Evolutionary conservation across 1,140 invertebrate genomes (phyloP).

Genomic region (Hirudo medicinalis): DNA sequence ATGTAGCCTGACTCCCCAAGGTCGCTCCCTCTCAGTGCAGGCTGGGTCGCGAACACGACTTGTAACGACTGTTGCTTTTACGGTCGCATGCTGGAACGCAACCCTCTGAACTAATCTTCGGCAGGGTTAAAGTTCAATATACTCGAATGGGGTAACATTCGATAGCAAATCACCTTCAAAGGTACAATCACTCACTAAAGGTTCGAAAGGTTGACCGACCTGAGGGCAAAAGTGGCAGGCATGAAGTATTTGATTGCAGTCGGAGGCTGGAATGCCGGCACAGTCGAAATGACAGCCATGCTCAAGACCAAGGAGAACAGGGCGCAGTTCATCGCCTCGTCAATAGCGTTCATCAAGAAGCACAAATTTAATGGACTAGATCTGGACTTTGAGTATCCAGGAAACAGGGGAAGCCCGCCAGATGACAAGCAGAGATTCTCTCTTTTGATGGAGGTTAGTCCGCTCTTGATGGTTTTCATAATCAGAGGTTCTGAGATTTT

Average conservation of each 20-base stretch:
- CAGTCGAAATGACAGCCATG: conserved; percentile 48
- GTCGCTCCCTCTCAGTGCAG: too few species aligned
- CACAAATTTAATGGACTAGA: conserved; percentile 91
- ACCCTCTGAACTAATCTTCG: too few species aligned
- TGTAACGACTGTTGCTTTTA: too few species aligned
- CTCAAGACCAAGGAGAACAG: conserved; percentile 26
- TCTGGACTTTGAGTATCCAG: conserved; percentile 91
- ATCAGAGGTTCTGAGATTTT: too few species aligned
- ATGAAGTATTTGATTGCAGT: conserved; percentile 82
- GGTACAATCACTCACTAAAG: conserved; percentile 41
- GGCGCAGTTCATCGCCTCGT: conserved; percentile 31
- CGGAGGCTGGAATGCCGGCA: conserved; percentile 92
- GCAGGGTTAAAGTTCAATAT: too few species aligned
- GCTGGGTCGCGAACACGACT: too few species aligned
- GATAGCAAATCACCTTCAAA: conserved; percentile 14
- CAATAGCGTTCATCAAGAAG: conserved; percentile 71
- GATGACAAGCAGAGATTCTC: conserved; percentile 81
- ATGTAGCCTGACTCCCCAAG: too few species aligned
- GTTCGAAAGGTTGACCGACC: conserved; percentile 85
- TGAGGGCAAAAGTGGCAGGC: conserved; percentile 83
- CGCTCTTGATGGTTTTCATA: too few species aligned
- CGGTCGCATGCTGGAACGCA: too few species aligned
- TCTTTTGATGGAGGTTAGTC: conserved; percentile 58
- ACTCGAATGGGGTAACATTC: too few species aligned
- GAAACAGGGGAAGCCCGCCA: conserved; percentile 74